Evolutionary conservation across 2,888 invertebrate species (phyloP).

Genomic region (Polia nebulosa): DNA sequence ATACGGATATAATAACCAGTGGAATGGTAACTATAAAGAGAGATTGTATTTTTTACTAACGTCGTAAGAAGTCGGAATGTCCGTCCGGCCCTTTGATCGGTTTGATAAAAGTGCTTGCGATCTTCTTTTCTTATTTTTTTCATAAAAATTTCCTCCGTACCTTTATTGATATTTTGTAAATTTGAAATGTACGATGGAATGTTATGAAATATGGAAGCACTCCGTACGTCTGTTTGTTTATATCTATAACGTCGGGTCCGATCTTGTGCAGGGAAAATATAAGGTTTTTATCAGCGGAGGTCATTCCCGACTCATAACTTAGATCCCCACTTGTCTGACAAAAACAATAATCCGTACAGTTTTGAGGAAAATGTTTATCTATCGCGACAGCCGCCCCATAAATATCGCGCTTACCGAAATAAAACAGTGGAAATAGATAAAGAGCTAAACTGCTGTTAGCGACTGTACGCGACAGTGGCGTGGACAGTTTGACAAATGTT

Average conservation of each 20-base stretch:
- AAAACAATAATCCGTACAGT: constrained; percentile 88
- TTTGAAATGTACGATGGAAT: constrained; percentile 74
- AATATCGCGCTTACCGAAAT: constrained; percentile 84
- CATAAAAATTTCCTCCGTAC: constrained; percentile 79
- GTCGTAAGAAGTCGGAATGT: constrained; percentile 90
- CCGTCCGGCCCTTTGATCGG: constrained; percentile 90
- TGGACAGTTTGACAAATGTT: constrained; percentile 80
- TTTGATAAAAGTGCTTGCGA: constrained; percentile 89
- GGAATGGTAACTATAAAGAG: constrained; percentile 91
- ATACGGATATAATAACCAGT: constrained; percentile 90
- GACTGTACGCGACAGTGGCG: constrained; percentile 74
- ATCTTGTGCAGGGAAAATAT: constrained; percentile 52
- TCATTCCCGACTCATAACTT: constrained; percentile 85
- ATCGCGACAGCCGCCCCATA: constrained; percentile 87
- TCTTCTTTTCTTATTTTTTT: constrained; percentile 81
- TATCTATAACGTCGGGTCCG: constrained; percentile 34
- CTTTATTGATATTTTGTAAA: constrained; percentile 83
- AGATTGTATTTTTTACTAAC: constrained; percentile 91
- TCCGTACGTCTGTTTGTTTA: constrained; percentile 39
- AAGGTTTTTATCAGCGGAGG: constrained; percentile 79
- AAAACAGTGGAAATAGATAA: constrained; percentile 88
- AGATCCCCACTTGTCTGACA: constrained; percentile 82
- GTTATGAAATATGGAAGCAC: constrained; percentile 62
- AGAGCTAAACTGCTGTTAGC: constrained; percentile 83
- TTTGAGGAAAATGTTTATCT: constrained; percentile 89